A percentile compares a stretch with the other conserved stretches of the same genome.
These are phyloP conservation scores for Cassiopea xamachana DNA, from an alignment of 30 jellyfish, hydroid and myxozoan genomes.

Conservation along the genomic window DNA sequence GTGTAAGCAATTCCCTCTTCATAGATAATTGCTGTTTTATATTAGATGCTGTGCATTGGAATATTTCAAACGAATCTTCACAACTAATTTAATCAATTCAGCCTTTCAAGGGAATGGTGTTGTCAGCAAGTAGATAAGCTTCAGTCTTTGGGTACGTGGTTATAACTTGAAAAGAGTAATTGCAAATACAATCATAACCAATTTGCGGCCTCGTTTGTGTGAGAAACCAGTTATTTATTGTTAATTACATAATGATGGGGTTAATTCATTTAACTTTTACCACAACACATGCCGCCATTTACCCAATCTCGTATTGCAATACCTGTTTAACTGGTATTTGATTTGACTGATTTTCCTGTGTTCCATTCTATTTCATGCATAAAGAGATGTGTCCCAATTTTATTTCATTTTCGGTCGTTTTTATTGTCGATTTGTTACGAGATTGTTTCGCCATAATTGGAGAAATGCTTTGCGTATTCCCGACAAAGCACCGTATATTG, in stretches of 20 bases:
- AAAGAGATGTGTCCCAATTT: neutral
- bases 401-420: neutral
- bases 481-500: slow-evolving; percentile 1
- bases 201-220: neutral
- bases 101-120: too few species aligned
- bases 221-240: neutral
- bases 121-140: too few species aligned
- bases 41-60: too few species aligned
- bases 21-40: neutral
- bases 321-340: neutral
- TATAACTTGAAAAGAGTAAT: neutral
- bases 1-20: neutral
- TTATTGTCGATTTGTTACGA: neutral
- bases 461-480: neutral
- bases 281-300: neutral
- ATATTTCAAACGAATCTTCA: too few species aligned
- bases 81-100: too few species aligned
- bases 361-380: too few species aligned
- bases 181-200: neutral
- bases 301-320: neutral
- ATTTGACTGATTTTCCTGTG: neutral
- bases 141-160: too few species aligned
- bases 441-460: neutral
- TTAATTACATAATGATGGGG: neutral
- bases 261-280: too few species aligned